Conservation (phyloP, 2,888 invertebrate species). For the Pristionchus maxplancki region DNA sequence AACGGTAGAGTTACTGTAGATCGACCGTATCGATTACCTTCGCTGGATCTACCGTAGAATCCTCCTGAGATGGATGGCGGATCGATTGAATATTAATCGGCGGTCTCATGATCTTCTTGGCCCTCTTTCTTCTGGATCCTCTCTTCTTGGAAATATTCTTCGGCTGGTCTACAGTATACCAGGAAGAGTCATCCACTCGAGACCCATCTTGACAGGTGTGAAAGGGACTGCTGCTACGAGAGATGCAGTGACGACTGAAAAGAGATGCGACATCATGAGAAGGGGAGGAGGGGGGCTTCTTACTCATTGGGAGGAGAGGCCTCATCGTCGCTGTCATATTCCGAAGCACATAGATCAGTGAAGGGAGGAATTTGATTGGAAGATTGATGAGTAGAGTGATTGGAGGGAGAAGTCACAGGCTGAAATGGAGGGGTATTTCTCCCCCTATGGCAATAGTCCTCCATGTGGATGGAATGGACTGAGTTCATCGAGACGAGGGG, state of each 20-base stretch:
- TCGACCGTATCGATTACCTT: neutral
- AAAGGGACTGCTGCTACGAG: neutral
- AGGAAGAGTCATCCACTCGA: neutral
- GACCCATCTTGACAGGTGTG: neutral
- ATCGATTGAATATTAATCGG: neutral
- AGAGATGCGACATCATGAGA: neutral
- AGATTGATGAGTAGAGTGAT: neutral
- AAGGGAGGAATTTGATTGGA: neutral
- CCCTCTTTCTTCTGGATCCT: neutral
- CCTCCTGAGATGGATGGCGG: neutral
- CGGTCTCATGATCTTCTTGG: neutral
- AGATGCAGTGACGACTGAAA: neutral
- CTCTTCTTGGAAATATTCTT: neutral
- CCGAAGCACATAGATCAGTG: neutral
- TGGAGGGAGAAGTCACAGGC: neutral
- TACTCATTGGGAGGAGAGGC: neutral
- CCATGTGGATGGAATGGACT: neutral
- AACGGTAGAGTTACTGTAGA: neutral
- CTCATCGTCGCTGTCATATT: conserved; percentile 17
- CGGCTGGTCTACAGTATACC: conserved; percentile 12
- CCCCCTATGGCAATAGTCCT: too few species aligned
- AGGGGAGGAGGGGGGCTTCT: neutral
- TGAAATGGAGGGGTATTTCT: too few species aligned
- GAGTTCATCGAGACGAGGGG: neutral
- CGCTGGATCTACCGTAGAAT: neutral